Conservation (phyloP, 2,888 invertebrate species). For the Plagodis pulveraria region DNA sequence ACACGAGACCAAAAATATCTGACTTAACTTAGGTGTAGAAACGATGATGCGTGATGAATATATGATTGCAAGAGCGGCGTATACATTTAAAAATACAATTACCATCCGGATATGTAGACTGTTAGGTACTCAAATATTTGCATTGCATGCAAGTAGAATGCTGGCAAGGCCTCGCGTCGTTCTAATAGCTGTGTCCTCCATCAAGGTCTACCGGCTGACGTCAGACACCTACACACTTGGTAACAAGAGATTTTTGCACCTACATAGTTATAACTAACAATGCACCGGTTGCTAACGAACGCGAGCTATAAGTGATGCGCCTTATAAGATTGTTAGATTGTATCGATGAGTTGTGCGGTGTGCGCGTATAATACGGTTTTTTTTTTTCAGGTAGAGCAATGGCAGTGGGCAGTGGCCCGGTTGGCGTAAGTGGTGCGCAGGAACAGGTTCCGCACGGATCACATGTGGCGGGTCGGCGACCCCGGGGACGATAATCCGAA, state of each 20-base stretch:
- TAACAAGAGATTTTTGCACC: slow-evolving; percentile 64
- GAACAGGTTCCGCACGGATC: slow-evolving; percentile 77
- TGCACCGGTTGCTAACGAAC: slow-evolving; percentile 48
- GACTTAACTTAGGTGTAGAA: no score
- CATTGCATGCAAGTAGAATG: slow-evolving; percentile 70
- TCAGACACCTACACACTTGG: slow-evolving; percentile 66
- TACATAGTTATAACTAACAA: slow-evolving; percentile 34
- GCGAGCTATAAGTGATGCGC: slow-evolving; percentile 22
- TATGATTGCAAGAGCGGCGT: not conserved
- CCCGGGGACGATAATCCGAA: slow-evolving; percentile 68
- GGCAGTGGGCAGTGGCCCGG: slow-evolving; percentile 54
- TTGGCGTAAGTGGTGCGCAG: slow-evolving; percentile 67
- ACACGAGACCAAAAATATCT: no score
- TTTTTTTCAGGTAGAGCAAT: slow-evolving; percentile 49
- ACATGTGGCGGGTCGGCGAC: slow-evolving; percentile 77
- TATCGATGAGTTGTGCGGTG: slow-evolving; percentile 22
- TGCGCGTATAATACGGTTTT: slow-evolving; percentile 38
- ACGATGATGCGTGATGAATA: no score
- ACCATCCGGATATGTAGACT: slow-evolving; percentile 33
- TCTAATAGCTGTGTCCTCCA: slow-evolving; percentile 77
- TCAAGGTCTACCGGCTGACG: slow-evolving; percentile 77
- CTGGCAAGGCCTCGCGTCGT: slow-evolving; percentile 72
- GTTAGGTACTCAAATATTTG: slow-evolving; percentile 45
- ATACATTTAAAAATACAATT: slow-evolving; percentile 15
- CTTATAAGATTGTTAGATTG: slow-evolving; percentile 27